Evolutionary conservation across 2,888 invertebrate genomes (phyloP).

Genomic region (Eutolmus rufibarbis): DNA sequence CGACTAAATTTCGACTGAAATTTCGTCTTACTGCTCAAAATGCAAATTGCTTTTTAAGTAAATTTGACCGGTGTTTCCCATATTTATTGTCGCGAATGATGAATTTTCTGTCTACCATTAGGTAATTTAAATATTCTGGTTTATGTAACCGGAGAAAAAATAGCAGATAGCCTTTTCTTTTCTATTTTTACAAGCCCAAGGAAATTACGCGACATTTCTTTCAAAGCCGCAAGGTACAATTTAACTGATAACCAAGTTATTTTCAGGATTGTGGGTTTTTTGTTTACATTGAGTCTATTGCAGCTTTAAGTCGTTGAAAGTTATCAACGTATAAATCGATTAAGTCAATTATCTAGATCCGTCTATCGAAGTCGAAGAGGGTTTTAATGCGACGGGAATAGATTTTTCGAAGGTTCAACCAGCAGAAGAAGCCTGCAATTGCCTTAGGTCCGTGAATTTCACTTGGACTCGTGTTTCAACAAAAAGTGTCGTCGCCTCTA

Average conservation of each 20-base stretch:
- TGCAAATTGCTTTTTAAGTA: background rate
- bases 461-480: background rate
- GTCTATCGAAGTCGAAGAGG: background rate
- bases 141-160: background rate
- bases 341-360: background rate
- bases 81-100: background rate
- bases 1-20: background rate
- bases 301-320: background rate
- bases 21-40: background rate
- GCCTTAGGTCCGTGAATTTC: background rate
- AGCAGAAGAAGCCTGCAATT: background rate
- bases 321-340: background rate
- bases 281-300: background rate
- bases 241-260: background rate
- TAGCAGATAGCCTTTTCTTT: background rate
- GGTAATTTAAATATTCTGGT: background rate
- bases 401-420: background rate
- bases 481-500: background rate
- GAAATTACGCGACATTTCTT: background rate
- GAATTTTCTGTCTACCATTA: background rate
- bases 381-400: background rate
- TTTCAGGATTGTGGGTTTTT: background rate
- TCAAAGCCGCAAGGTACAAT: background rate
- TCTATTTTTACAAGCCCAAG: background rate
- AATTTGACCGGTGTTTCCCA: background rate